Conservation (phyloP, 2,113 vertebrate species). For the Lycaon pictus region DNA sequence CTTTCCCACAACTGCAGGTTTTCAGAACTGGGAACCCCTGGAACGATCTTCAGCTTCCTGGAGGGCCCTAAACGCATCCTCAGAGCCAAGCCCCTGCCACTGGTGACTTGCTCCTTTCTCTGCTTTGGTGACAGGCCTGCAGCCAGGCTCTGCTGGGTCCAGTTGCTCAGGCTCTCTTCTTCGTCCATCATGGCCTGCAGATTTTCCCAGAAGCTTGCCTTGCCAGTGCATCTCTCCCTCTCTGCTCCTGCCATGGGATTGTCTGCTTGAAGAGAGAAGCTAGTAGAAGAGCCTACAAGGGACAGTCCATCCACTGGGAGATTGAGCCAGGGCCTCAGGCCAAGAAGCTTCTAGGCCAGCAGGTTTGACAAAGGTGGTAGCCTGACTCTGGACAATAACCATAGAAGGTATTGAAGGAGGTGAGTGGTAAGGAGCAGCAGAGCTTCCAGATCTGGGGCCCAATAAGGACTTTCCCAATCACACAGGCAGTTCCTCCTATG, state of each 20-base stretch:
- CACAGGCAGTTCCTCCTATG: not conserved
- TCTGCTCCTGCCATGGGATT: not conserved
- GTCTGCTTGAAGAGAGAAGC: not conserved
- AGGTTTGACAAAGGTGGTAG: not conserved
- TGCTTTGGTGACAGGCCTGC: not conserved
- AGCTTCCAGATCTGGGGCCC: not conserved
- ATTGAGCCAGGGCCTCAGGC: not conserved
- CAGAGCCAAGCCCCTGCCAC: not conserved
- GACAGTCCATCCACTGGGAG: not conserved
- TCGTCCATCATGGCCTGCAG: not conserved
- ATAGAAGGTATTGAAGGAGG: not conserved
- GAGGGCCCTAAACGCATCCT: not conserved
- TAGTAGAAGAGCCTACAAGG: not conserved
- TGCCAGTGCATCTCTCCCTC: not conserved
- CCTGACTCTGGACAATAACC: not conserved
- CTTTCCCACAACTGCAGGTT: not conserved
- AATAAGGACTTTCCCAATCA: not conserved
- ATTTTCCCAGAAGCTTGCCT: not conserved
- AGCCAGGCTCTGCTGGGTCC: not conserved
- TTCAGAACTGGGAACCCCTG: not conserved
- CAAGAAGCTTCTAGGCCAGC: not conserved
- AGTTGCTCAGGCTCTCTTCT: not conserved
- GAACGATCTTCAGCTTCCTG: not conserved
- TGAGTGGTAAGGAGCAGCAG: not conserved
- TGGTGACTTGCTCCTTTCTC: not conserved